Percentiles rank a stretch among this genome's conserved stretches.
Conservation (phyloP, 2,797 vertebrate genomes). For the Moxostoma hubbsi region DNA sequence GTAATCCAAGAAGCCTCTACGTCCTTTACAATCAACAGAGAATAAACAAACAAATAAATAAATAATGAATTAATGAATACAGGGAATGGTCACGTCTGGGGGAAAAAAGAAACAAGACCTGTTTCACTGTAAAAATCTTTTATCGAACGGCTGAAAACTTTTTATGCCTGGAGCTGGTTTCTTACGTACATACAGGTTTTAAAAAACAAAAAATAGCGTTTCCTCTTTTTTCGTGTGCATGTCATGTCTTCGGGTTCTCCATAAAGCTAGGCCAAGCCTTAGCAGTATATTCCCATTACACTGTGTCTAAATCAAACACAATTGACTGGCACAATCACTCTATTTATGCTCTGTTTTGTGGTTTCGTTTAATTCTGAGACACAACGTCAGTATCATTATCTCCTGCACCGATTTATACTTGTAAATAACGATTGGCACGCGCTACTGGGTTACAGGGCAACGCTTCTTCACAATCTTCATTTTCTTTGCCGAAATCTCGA, state of each 20-base stretch:
- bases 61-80: slow-evolving; percentile 58
- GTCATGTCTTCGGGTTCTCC: slow-evolving; percentile 74
- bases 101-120: slow-evolving; percentile 46
- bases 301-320: slow-evolving; percentile 54
- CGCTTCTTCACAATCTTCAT: slow-evolving; percentile 61
- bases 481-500: slow-evolving; percentile 52
- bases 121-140: slow-evolving; percentile 40
- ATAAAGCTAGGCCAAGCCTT: slow-evolving; percentile 63
- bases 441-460: slow-evolving; percentile 54
- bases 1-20: slow-evolving; percentile 53
- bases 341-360: slow-evolving; percentile 28
- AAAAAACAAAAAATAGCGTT: slow-evolving; percentile 69
- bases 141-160: slow-evolving; percentile 33
- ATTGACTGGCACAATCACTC: slow-evolving; percentile 32
- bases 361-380: slow-evolving; percentile 39
- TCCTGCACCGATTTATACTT: slow-evolving; percentile 45
- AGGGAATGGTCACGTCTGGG: slow-evolving; percentile 54
- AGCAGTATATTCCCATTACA: slow-evolving; percentile 64
- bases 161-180: slow-evolving; percentile 63
- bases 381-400: slow-evolving; percentile 43
- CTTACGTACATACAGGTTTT: slow-evolving; percentile 61
- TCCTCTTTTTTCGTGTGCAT: slow-evolving; percentile 75
- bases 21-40: slow-evolving; percentile 54
- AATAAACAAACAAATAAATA: slow-evolving; percentile 33
- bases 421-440: slow-evolving; percentile 56